Evolutionary conservation across 2,888 invertebrate genomes (phyloP).

Genomic region (Chaetoderma sp.): DNA sequence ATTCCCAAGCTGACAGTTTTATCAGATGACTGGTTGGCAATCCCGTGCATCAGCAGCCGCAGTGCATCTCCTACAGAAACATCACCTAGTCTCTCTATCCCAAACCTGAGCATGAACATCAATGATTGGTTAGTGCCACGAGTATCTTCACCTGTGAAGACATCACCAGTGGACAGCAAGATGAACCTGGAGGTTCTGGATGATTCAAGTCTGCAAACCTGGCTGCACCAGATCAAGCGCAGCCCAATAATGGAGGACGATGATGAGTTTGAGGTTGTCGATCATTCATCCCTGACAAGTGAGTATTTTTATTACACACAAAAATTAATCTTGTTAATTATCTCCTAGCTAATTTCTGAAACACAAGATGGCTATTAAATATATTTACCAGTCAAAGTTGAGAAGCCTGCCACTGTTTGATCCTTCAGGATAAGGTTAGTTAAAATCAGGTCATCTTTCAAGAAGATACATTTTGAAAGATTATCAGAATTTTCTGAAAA

Average conservation of each 20-base stretch:
- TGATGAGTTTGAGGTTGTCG: constrained; percentile 59
- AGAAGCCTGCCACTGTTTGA: too few species aligned
- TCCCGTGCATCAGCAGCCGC: constrained; percentile 31
- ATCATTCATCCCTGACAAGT: too few species aligned
- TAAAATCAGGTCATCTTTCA: too few species aligned
- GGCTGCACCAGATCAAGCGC: constrained; percentile 62
- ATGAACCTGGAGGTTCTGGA: neutral
- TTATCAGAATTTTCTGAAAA: too few species aligned
- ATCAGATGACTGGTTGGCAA: constrained; percentile 56
- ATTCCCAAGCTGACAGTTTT: constrained; percentile 52
- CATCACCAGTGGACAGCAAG: constrained; percentile 4
- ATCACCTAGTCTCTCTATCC: constrained; percentile 36
- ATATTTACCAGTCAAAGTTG: too few species aligned
- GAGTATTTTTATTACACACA: too few species aligned
- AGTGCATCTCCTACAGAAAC: constrained; percentile 21
- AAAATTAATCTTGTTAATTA: too few species aligned
- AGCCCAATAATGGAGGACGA: constrained; percentile 60
- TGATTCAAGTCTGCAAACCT: constrained; percentile 57
- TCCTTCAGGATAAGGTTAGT: too few species aligned
- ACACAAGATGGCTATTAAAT: too few species aligned
- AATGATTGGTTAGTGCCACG: constrained; percentile 40
- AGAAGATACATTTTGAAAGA: too few species aligned
- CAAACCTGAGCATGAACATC: constrained; percentile 35
- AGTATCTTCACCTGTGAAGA: too few species aligned
- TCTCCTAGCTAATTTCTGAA: too few species aligned